Conservation (phyloP, 2,888 invertebrate species). For the Allophyes oxyacanthae region DNA sequence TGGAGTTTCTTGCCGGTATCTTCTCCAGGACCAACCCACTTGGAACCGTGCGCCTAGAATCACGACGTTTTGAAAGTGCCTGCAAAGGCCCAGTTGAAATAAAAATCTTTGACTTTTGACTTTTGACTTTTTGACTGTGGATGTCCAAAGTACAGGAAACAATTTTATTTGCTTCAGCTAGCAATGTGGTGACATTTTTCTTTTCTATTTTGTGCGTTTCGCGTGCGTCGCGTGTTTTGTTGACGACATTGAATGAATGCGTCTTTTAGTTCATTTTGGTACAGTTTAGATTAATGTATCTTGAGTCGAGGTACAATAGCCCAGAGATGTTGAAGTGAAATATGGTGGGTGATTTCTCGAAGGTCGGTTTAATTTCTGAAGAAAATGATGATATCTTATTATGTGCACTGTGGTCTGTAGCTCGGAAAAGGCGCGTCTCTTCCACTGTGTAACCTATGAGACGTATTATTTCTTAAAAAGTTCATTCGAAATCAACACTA, state of each 20-base stretch:
- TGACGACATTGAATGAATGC: constrained; percentile 71
- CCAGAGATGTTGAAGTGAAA: constrained; percentile 48
- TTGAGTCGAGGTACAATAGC: constrained; percentile 42
- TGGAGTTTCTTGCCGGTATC: no score
- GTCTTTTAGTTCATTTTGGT: constrained; percentile 66
- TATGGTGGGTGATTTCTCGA: constrained; percentile 32
- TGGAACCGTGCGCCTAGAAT: no score
- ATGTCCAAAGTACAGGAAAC: constrained; percentile 73
- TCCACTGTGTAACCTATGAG: no score
- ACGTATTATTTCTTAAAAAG: no score
- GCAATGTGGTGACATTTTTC: constrained; percentile 74
- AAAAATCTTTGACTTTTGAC: no score
- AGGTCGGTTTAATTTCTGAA: constrained; percentile 38
- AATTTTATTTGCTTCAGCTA: constrained; percentile 79
- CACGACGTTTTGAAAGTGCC: no score
- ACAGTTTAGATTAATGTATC: constrained; percentile 61
- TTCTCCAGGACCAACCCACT: no score
- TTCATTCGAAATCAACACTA: no score
- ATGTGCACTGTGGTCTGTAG: background rate
- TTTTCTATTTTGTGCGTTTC: constrained; percentile 74
- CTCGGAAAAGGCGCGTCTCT: no score
- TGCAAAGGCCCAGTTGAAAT: no score
- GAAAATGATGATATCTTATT: constrained; percentile 23
- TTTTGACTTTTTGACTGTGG: no score
- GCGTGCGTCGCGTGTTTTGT: constrained; percentile 70